Evolutionary conservation across 2,888 invertebrate species (phyloP).

Genomic region (Capitulum mitella): DNA sequence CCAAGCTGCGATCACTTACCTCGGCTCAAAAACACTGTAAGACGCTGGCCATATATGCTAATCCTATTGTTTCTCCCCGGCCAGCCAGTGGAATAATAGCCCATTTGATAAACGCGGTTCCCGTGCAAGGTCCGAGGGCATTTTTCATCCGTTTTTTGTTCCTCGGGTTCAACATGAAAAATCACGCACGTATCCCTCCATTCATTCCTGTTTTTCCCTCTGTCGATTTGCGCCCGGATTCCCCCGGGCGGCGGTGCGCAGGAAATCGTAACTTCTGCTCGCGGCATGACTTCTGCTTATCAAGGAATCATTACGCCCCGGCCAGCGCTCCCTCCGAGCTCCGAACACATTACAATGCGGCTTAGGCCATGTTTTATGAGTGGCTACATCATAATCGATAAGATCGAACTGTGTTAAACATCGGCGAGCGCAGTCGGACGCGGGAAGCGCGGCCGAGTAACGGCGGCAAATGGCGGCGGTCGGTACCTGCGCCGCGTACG

Average conservation of each 20-base stretch:
- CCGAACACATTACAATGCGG: constrained; percentile 11
- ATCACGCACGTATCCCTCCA: constrained; percentile 18
- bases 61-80: not conserved
- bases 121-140: not conserved
- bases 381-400: constrained; percentile 22
- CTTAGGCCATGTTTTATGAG: constrained; percentile 9
- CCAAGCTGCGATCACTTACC: not conserved
- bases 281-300: constrained; percentile 14
- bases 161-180: not conserved
- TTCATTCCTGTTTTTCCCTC: constrained; percentile 1
- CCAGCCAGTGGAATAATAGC: not conserved
- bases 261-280: constrained; percentile 14
- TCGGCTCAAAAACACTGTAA: not conserved
- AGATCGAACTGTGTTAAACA: constrained; percentile 16
- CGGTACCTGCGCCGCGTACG: not conserved
- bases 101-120: constrained; percentile 18
- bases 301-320: constrained; percentile 10
- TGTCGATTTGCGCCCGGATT: not conserved
- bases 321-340: constrained; percentile 3
- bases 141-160: not conserved
- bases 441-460: not conserved
- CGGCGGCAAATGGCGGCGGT: not conserved
- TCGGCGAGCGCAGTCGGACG: not conserved
- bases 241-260: not conserved
- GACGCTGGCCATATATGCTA: not conserved